Evolutionary conservation across 2,797 vertebrate genomes (phyloP), one percentile per base, ranked within the genome.

Genomic region (Sebastolobus altivelis): DNA sequence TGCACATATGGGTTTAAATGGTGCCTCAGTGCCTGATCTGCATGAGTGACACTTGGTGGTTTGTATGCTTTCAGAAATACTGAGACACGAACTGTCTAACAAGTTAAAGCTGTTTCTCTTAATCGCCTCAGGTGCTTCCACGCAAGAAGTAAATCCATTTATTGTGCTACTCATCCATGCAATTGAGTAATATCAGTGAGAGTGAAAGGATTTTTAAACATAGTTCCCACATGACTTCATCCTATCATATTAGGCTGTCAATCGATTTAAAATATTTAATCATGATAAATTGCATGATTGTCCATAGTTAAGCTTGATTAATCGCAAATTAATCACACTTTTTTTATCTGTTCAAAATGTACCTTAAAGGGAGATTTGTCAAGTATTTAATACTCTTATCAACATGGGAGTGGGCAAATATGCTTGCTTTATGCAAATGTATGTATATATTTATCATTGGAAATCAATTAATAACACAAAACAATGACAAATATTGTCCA

Each of bases 21-120:
- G 72, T 65, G 72, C 71, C 84, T 87, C 75, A 56, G 67, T 83
- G 81, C 62, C 76, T 81, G 80, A 46, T 46, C 75, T 89, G 90
- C 89, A 90, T 88, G 89, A 75, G 59, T 81, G 80, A 79, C 72
- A 73, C 68, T 52, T 37, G 16, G 87, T 83, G 81, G 82, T 82
- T 88, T 88, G 80, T 89, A 87, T 88, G 80, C 80, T 71, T 77
- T 77, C 38, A 63, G 1, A 87, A 73, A 81, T 77, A 68, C 60
- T 18, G 75, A 76, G 68, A 82, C 52, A 79, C 71, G 86, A 80
- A 88, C 71, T 29, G 59, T 63, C 37, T 77, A 80, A 83, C 67
- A 80, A 69, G 68, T 87, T 46, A 59, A 75, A 87, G 27, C 10
- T 0, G 16, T 74, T 60, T 72, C 3, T 25, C 12, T 61, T 59